phyloP scores from a whole-genome alignment of 2,888 invertebrate genomes.

The Molorchus minor region DNA sequence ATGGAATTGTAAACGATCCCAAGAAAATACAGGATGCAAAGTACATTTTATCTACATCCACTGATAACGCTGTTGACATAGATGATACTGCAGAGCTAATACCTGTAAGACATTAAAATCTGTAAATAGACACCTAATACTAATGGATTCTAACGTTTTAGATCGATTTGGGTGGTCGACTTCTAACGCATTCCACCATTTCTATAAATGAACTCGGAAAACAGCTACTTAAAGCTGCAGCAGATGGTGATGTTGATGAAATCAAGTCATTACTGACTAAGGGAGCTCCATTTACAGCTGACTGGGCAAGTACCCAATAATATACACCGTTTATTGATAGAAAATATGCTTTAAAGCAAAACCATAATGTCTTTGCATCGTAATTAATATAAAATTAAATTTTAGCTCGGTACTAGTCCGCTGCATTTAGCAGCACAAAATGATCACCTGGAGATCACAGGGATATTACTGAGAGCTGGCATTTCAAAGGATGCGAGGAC shows the following conservation, averaged over 20 bases:
- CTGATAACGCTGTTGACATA: conserved; percentile 36
- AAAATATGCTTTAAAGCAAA: not conserved
- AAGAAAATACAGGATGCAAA: conserved; percentile 42
- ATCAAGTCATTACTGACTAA: conserved; percentile 82
- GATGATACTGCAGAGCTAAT: conserved; percentile 59
- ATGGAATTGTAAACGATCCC: conserved; percentile 34
- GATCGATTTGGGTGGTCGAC: conserved; percentile 50
- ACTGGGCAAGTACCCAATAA: conserved; percentile 84
- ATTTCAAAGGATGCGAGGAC: conserved; percentile 89
- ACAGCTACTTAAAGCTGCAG: conserved; percentile 79
- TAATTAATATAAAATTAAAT: conserved; percentile 26
- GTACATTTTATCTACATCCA: conserved; percentile 42
- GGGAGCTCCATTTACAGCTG: conserved; percentile 92
- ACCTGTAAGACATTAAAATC: conserved; percentile 57
- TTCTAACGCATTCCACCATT: conserved; percentile 50
- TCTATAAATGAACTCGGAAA: conserved; percentile 84
- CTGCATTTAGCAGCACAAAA: conserved; percentile 86
- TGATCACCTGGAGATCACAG: conserved; percentile 82
- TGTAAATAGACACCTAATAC: conserved; percentile 8
- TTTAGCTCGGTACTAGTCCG: conserved; percentile 87
- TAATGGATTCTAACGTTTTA: conserved; percentile 38
- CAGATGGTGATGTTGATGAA: conserved; percentile 78
- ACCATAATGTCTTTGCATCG: not conserved
- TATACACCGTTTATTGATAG: not conserved
- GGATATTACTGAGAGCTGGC: conserved; percentile 84